Conservation (phyloP, 1,140 invertebrate species). For the Pemphigus obesinymphae region DNA sequence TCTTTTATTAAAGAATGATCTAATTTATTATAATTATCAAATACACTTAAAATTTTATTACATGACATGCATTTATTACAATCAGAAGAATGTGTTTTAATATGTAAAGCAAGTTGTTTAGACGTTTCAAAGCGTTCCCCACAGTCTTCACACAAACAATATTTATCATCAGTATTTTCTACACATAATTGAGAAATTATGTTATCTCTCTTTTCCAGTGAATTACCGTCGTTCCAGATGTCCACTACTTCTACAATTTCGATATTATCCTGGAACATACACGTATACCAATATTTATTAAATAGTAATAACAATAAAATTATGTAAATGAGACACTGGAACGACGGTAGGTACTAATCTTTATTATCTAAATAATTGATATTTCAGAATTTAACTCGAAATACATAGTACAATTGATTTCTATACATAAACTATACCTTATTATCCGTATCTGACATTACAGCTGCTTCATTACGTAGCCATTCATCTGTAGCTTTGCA, state of each 20-base stretch:
- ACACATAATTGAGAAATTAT: neutral
- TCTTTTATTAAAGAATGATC: neutral
- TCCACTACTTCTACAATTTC: conserved; percentile 39
- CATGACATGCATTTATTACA: neutral
- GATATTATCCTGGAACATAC: conserved; percentile 39
- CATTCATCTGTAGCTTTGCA: conserved; percentile 27
- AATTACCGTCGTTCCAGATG: conserved; percentile 31
- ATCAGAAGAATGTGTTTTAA: conserved; percentile 5
- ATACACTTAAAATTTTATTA: neutral
- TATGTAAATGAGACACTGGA: neutral
- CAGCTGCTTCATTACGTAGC: conserved; percentile 26
- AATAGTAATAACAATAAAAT: neutral
- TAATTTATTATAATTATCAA: neutral
- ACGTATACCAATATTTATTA: conserved; percentile 29
- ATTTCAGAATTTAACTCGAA: neutral
- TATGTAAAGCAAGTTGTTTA: conserved; percentile 1
- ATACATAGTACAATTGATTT: no score
- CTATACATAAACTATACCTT: neutral
- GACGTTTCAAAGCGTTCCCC: conserved; percentile 19
- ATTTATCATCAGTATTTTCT: conserved; percentile 34
- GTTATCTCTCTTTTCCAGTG: neutral
- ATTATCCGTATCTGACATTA: neutral
- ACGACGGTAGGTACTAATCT: conserved; percentile 20
- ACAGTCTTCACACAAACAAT: conserved; percentile 20
- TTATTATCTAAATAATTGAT: neutral